phyloP scores from a whole-genome alignment of 2,888 invertebrate species.

The Lasioglossum figueresi region DNA sequence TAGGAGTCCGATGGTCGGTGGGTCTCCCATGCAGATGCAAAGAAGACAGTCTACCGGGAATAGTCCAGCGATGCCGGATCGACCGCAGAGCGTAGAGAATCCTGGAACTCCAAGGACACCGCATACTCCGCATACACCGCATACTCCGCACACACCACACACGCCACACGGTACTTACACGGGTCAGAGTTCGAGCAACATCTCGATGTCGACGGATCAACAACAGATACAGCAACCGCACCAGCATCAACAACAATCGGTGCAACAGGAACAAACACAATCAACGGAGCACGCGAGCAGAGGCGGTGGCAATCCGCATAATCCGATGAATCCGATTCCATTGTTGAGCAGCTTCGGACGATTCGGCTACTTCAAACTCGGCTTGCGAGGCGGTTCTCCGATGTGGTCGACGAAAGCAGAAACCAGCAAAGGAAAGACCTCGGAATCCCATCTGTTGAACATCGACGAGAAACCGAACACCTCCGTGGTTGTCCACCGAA shows the following conservation, averaged over 20 bases:
- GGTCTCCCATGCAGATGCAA: constrained; percentile 84
- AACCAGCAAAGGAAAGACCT: constrained; percentile 81
- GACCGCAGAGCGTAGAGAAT: constrained; percentile 87
- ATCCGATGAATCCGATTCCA: constrained; percentile 86
- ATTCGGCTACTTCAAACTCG: constrained; percentile 87
- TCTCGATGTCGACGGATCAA: constrained; percentile 83
- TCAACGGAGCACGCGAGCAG: constrained; percentile 77
- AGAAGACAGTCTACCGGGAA: constrained; percentile 86
- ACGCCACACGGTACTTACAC: constrained; percentile 70
- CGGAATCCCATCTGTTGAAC: constrained; percentile 82
- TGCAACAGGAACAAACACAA: constrained; percentile 75
- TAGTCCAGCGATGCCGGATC: constrained; percentile 86
- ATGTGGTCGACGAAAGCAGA: constrained; percentile 86
- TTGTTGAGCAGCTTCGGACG: constrained; percentile 86
- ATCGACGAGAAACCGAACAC: constrained; percentile 84
- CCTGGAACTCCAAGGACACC: constrained; percentile 85
- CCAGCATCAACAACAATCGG: constrained; percentile 66
- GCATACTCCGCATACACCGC: constrained; percentile 83
- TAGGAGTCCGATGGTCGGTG: constrained; percentile 85
- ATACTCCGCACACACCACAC: constrained; percentile 82
- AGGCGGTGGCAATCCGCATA: constrained; percentile 85
- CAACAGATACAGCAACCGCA: constrained; percentile 83
- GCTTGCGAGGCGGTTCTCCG: constrained; percentile 88
- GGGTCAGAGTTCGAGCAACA: constrained; percentile 80
- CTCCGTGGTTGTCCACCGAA: constrained; percentile 81